Percentiles rank a stretch among this genome's conserved stretches.
phyloP scores from a whole-genome alignment of 1,140 invertebrate genomes.

The Spodoptera frugiperda region DNA sequence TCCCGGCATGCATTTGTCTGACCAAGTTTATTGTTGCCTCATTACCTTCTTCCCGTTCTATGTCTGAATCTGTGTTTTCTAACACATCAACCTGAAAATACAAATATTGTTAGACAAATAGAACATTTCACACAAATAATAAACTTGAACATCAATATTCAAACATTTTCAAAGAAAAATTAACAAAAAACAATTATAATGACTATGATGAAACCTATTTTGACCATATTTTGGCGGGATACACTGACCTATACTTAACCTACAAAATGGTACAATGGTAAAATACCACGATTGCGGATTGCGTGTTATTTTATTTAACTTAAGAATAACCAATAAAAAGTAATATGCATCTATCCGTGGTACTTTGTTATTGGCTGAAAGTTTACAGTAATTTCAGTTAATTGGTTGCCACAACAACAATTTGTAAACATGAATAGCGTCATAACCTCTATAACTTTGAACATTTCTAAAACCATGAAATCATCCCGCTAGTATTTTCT shows the following conservation, averaged over 20 bases:
- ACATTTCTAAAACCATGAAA: background rate
- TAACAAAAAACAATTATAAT: background rate
- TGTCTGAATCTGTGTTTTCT: conserved; percentile 68
- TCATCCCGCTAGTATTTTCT: background rate
- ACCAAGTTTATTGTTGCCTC: conserved; percentile 70
- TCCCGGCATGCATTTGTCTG: conserved; percentile 66
- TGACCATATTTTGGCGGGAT: background rate
- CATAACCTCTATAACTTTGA: conserved; percentile 10
- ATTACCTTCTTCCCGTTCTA: conserved; percentile 61
- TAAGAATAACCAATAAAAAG: conserved; percentile 5
- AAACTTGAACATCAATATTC: background rate
- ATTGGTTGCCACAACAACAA: background rate
- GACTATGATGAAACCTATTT: too few species aligned
- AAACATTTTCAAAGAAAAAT: background rate
- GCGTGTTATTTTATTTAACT: background rate
- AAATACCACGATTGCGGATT: background rate
- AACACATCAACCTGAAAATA: conserved; percentile 74
- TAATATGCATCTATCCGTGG: background rate
- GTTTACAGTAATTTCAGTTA: background rate
- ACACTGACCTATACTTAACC: background rate
- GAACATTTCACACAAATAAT: background rate
- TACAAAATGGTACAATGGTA: background rate
- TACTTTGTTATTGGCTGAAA: conserved; percentile 3
- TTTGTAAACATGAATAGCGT: conserved; percentile 25
- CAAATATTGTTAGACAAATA: background rate